Base-by-base conservation (phyloP, 2,113 vertebrate genomes). In the Lasiurus borealis region DNA sequence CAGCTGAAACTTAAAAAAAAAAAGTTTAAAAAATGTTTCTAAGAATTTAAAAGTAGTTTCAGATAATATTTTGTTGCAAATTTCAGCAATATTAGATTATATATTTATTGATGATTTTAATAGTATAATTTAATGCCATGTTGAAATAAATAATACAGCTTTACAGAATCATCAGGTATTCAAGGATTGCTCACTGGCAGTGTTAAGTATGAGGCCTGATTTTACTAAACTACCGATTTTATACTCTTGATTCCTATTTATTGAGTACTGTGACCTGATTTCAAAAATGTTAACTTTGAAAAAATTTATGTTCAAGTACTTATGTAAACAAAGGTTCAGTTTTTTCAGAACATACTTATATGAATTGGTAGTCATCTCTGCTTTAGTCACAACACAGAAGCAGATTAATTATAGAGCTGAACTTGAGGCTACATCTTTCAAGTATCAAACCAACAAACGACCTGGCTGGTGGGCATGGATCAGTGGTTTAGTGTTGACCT, bases 221-320 rank as follows among this genome's bases (percentile, higher is more conserved):
- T 92, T 90, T 88, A 57, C 54, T 76, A 66, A 91, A 90, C 14
- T 54, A 73, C 9, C 23, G 88, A 94, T 89, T 96, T 96, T 84
- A 83, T 62, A 52, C 25, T 93, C 29, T 93, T 34, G 52, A 59
- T 11, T 54, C 21, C 48, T 25, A 77, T 93, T 64, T 97, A 29
- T 50, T 78, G 1, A 66, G 29, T 59, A 29, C 14, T 77, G 5
- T 86, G 44, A 85, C 80, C 66, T 76, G 36, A 76, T 93, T 52
- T 82, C 27, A 76, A 68, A 86, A 31, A 73, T 68, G n/a, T 90
- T 75, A 81, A 93, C 85, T 68, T 85, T 34, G 34, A 15, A 54
- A 59, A 83, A 77, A 44, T 31, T 19, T 64, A 29, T 90, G 64
- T 81, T 75, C 57, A 27, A 68, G 62, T 71, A 46, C 69, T 82